Evolutionary conservation across 2,113 vertebrate species (phyloP).

Genomic region (Odocoileus virginianus): DNA sequence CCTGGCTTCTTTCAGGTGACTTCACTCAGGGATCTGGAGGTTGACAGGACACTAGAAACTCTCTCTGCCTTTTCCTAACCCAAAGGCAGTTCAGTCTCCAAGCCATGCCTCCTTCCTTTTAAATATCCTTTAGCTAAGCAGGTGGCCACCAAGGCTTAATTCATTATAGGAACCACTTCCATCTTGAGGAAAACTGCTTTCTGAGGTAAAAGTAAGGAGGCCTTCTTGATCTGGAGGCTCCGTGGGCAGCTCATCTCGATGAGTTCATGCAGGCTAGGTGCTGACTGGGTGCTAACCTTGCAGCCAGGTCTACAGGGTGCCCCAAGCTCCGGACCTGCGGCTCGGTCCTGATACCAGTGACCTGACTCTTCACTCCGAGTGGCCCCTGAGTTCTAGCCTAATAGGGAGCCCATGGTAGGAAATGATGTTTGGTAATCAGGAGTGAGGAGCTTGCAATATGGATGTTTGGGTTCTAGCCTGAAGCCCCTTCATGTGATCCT

Average conservation of each 20-base stretch:
- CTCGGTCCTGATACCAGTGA: not conserved
- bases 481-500: not conserved
- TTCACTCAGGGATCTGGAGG: not conserved
- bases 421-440: not conserved
- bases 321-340: too few relatives aligned
- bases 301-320: not conserved
- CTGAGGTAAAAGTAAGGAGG: not conserved
- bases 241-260: not conserved
- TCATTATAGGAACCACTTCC: not conserved
- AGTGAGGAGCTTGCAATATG: not conserved
- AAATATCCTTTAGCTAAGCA: not conserved
- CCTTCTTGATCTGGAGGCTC: not conserved
- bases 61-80: not conserved
- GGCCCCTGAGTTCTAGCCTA: not conserved
- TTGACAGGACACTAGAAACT: not conserved
- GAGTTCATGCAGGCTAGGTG: not conserved
- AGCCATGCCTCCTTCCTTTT: not conserved
- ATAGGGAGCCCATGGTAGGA: not conserved
- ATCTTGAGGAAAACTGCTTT: not conserved
- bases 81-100: not conserved
- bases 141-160: not conserved
- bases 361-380: rapidly evolving
- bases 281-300: not conserved
- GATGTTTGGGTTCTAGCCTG: not conserved
- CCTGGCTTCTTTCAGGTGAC: not conserved